Base-by-base conservation (phyloP, 1,140 invertebrate species). In the Glossosoma conforme region DNA sequence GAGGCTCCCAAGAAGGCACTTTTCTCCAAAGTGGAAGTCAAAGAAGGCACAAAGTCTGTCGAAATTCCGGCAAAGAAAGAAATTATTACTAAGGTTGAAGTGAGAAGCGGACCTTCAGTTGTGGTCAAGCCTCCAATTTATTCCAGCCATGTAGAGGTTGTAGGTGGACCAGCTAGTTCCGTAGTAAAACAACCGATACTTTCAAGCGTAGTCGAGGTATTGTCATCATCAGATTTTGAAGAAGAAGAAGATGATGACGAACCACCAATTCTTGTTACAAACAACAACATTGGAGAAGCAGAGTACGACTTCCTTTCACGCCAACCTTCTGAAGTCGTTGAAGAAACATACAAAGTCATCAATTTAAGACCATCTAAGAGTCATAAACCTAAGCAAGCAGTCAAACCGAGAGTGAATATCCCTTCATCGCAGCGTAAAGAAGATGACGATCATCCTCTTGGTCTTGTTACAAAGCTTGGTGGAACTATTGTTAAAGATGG, bases 401-500 rank as follows among this genome's bases (percentile, higher is more conserved):
- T 62, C 44, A 74, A 72, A 56, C 66, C 72, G 33, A 64, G 68
- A 61, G 46, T 43, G 43, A 74, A 70, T 60, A 67, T 62, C 42
- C 67, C 70, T 10, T 25, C 56, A 20, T 65, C 64, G 42, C 60
- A 70, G 58, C 63, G 67, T 42, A 58, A 66, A 13, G 58, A 69
- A 54, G 63, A 1, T 69, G 75, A 61, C 57, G 74, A 80, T 43
- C 84, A 86, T 69, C 84, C 86, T 2, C 80, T 87, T 2, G 87
- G 87, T 1, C 67, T 91, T 28, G 86, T 91, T 0, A 90, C 87
- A 1, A 87, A 83, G 61, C 72, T 90, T 5, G 86, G 86, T 24
- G 89, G 88, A 15, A 91, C 87, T 2, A 81, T 91, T 22, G 82
- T 91, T 2, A 85, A 87, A 61, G 84, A 91, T 62, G 89, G 89